These are phyloP conservation scores for Nematolebias whitei DNA, from an alignment of 2,113 vertebrate species.

Conservation along the genomic window DNA sequence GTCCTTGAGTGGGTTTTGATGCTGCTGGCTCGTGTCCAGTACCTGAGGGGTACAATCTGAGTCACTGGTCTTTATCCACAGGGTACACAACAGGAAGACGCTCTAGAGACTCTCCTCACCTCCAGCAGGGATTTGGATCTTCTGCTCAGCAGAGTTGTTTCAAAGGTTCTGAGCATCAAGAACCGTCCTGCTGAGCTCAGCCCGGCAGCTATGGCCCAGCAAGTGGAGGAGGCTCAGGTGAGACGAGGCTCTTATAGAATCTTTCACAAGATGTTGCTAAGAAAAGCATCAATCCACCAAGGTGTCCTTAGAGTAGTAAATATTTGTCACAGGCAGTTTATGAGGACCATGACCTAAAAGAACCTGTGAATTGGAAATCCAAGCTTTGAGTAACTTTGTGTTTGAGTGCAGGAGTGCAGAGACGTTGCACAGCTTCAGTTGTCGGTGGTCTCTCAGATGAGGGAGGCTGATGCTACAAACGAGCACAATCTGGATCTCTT, in stretches of 20 bases:
- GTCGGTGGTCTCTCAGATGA: constrained; percentile 39
- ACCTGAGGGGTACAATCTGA: too few species aligned
- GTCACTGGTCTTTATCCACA: constrained; percentile 28
- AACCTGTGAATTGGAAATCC: background rate
- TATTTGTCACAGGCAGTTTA: too few species aligned
- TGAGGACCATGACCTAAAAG: too few species aligned
- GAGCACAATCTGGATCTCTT: constrained; percentile 39
- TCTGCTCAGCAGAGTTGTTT: constrained; percentile 76
- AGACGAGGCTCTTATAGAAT: background rate
- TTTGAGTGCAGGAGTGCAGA: constrained; percentile 62
- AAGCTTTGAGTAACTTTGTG: background rate
- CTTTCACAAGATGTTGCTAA: too few species aligned
- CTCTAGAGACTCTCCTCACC: constrained; percentile 26
- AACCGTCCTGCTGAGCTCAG: constrained; percentile 82
- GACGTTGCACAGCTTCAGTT: constrained; percentile 51
- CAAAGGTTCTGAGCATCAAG: constrained; percentile 80
- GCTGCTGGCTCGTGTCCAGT: too few species aligned
- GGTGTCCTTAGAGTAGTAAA: too few species aligned
- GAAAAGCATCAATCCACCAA: background rate
- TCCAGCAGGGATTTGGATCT: constrained; percentile 57
- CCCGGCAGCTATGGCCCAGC: constrained; percentile 80
- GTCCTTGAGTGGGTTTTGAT: background rate
- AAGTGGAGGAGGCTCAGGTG: constrained; percentile 89
- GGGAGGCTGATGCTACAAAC: constrained; percentile 17
- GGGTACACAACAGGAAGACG: constrained; percentile 54